Percentiles rank a stretch among this genome's conserved stretches.
phyloP scores from a whole-genome alignment of 2,113 vertebrate genomes.

The Indicator indicator region DNA sequence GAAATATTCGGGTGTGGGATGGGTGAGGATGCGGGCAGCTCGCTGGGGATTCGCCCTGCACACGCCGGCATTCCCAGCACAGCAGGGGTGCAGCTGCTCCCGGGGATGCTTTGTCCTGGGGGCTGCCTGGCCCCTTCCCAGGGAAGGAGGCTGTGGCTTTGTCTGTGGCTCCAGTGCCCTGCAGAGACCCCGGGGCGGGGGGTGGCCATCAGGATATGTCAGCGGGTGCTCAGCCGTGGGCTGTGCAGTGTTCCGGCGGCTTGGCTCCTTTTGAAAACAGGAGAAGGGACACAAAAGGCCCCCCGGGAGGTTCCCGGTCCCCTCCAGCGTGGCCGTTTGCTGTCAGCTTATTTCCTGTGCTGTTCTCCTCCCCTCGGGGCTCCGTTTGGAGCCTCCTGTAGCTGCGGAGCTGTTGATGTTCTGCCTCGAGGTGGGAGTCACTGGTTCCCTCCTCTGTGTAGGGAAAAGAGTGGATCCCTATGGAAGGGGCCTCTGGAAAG shows the following conservation, averaged over 20 bases:
- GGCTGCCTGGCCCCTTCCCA: background rate
- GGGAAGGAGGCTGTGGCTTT: background rate
- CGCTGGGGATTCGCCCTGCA: background rate
- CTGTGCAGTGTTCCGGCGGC: background rate
- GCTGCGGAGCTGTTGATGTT: background rate
- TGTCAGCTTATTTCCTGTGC: background rate
- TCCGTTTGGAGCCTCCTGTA: background rate
- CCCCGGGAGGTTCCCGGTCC: no score
- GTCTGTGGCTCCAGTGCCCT: fast-evolving
- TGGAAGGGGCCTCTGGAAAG: background rate
- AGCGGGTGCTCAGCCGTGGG: fast-evolving
- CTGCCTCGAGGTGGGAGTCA: background rate
- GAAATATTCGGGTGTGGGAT: fast-evolving
- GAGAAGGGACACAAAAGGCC: background rate
- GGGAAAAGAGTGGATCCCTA: background rate
- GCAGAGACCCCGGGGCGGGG: background rate
- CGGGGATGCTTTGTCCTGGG: background rate
- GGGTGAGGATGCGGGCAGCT: background rate
- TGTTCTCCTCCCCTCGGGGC: background rate
- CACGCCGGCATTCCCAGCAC: background rate
- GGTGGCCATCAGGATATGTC: background rate
- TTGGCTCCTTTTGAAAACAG: background rate
- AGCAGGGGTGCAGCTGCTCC: background rate
- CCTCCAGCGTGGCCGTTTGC: background rate
- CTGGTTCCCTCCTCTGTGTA: background rate